Percentiles rank a stretch among this genome's conserved stretches.
phyloP scores from a whole-genome alignment of 2,113 vertebrate species.

The Illadopsis cleaveri region DNA sequence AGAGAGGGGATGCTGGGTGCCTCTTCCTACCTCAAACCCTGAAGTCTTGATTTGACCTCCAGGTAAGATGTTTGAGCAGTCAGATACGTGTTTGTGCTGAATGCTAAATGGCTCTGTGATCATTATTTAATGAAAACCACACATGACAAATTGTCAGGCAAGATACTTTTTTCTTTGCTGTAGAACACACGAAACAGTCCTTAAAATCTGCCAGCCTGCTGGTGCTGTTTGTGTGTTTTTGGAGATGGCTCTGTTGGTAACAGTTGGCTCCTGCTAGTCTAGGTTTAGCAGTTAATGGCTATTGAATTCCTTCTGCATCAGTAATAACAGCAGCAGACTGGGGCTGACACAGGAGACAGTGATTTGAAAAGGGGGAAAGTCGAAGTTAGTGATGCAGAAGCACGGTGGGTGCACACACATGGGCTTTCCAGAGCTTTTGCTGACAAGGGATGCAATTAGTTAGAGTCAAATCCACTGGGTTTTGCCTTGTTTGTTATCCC shows the following conservation, averaged over 20 bases:
- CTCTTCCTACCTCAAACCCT: not conserved
- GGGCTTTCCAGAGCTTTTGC: not conserved
- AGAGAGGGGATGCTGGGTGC: not conserved
- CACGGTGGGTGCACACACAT: fast-evolving
- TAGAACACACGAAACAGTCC: not conserved
- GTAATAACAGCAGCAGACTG: not conserved
- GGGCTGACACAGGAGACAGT: not conserved
- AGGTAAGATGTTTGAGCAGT: not conserved
- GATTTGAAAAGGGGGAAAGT: not conserved
- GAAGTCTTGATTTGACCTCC: not conserved
- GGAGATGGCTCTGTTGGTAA: not conserved
- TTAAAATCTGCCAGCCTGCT: not conserved
- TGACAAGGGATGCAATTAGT: conserved; percentile 4
- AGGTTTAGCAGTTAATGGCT: not conserved
- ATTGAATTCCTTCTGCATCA: conserved; percentile 11
- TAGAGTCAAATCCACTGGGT: not conserved
- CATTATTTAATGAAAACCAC: not conserved
- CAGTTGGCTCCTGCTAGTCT: conserved; percentile 13
- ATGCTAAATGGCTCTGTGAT: not conserved
- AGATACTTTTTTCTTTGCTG: not conserved
- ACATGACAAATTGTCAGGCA: not conserved
- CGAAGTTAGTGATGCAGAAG: not conserved
- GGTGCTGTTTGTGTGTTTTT: not conserved
- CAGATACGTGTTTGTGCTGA: not conserved
- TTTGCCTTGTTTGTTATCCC: not conserved